Conservation (phyloP, 2,797 vertebrate species). For the Dermochelys coriacea region DNA sequence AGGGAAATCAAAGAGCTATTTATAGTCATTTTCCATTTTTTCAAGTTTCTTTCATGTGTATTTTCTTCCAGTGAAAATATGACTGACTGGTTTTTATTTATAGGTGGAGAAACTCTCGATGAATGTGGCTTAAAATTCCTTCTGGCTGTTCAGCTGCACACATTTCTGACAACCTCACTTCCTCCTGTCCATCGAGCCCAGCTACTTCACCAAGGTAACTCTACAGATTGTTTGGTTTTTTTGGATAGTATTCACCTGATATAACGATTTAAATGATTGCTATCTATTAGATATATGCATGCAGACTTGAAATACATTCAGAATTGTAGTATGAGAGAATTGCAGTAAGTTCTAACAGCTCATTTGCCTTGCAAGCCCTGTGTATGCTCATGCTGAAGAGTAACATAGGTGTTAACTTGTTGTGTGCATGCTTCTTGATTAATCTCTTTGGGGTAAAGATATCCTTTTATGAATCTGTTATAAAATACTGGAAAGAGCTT, state of each 20-base stretch:
- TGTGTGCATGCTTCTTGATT: neutral
- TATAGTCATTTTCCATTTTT: neutral
- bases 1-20: neutral
- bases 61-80: neutral
- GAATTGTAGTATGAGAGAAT: neutral
- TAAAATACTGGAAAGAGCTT: neutral
- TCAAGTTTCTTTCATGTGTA: neutral
- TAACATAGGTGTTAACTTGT: neutral
- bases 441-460: neutral
- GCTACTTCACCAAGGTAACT: slow-evolving; percentile 92
- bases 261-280: neutral
- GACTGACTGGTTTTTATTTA: slow-evolving; percentile 21
- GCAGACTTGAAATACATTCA: neutral
- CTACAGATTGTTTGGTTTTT: neutral
- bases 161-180: slow-evolving; percentile 94
- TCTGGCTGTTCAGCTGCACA: slow-evolving; percentile 94
- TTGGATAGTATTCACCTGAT: neutral
- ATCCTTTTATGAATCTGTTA: neutral
- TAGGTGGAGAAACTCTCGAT: slow-evolving; percentile 97
- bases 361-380: neutral
- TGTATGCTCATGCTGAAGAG: neutral
- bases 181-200: slow-evolving; percentile 92
- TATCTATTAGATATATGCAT: neutral
- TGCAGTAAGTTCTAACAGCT: neutral
- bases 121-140: slow-evolving; percentile 97